phyloP scores from a whole-genome alignment of 2,888 invertebrate genomes.

The Smittia sp. region DNA sequence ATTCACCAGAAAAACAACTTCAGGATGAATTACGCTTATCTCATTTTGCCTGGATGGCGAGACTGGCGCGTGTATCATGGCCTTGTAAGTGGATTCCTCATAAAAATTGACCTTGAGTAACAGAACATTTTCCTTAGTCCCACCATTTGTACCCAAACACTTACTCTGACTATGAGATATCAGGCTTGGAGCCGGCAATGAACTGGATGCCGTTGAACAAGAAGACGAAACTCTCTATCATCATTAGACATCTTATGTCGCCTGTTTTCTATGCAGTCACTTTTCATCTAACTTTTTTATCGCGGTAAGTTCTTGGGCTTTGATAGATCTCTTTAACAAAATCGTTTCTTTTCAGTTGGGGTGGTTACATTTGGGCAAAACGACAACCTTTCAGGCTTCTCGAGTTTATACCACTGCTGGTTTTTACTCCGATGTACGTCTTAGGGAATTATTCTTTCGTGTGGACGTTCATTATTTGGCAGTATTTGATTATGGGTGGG shows the following conservation, averaged over 20 bases:
- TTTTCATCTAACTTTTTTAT: background rate
- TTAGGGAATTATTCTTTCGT: conserved; percentile 46
- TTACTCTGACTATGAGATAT: conserved; percentile 69
- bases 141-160: conserved; percentile 80
- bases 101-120: background rate
- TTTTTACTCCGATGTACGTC: conserved; percentile 54
- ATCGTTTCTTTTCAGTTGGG: background rate
- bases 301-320: background rate
- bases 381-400: conserved; percentile 45
- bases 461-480: conserved; percentile 53
- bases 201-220: conserved; percentile 60
- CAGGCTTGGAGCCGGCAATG: conserved; percentile 65
- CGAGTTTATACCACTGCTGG: conserved; percentile 46
- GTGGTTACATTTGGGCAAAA: background rate
- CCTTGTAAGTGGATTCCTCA: conserved; percentile 51
- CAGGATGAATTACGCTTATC: conserved; percentile 61
- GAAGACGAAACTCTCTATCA: background rate
- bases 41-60: conserved; percentile 50
- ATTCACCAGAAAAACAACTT: conserved; percentile 66
- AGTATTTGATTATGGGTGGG: conserved; percentile 57
- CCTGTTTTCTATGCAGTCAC: background rate
- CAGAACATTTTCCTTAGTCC: conserved; percentile 51
- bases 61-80: conserved; percentile 75
- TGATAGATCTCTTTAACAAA: background rate
- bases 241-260: background rate